Evolutionary conservation across 2,113 vertebrate species (phyloP).

Genomic region (Cottus gobio): DNA sequence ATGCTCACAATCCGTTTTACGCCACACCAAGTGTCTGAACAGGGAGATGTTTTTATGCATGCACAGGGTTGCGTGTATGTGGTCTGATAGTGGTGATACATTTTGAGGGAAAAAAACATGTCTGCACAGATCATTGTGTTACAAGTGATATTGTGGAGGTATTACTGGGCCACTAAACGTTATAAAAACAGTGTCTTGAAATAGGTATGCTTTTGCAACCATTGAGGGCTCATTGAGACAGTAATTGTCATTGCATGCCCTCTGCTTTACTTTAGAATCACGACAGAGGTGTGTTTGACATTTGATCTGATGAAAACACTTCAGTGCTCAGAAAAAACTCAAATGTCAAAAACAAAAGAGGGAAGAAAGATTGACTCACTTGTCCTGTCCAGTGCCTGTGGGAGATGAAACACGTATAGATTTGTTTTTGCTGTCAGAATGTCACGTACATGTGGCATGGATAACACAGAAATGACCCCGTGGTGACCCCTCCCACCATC

Average conservation of each 20-base stretch:
- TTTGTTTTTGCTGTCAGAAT: slow-evolving; percentile 60
- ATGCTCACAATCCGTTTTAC: not conserved
- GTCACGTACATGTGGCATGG: slow-evolving; percentile 71
- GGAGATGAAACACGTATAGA: slow-evolving; percentile 47
- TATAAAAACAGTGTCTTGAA: not conserved
- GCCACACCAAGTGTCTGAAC: not conserved
- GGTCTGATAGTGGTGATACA: not conserved
- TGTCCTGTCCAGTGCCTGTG: not conserved
- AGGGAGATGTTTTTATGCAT: not conserved
- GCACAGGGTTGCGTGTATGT: not conserved
- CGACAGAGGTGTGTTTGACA: slow-evolving; percentile 1
- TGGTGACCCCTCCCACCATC: slow-evolving; percentile 65
- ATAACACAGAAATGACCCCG: slow-evolving; percentile 66
- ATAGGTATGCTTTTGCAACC: slow-evolving; percentile 3
- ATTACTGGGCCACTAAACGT: not conserved
- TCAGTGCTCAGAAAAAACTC: not conserved
- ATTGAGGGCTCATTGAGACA: not conserved
- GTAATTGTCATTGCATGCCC: not conserved
- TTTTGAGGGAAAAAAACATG: not conserved
- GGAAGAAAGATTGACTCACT: not conserved
- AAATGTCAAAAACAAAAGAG: slow-evolving; percentile 2
- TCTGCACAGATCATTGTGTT: not conserved
- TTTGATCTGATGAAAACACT: not conserved
- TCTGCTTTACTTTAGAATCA: not conserved
- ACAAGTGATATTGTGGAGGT: not conserved